These are phyloP conservation scores for Temnothorax nylanderi DNA, from an alignment of 1,140 invertebrate genomes.

Conservation along the genomic window DNA sequence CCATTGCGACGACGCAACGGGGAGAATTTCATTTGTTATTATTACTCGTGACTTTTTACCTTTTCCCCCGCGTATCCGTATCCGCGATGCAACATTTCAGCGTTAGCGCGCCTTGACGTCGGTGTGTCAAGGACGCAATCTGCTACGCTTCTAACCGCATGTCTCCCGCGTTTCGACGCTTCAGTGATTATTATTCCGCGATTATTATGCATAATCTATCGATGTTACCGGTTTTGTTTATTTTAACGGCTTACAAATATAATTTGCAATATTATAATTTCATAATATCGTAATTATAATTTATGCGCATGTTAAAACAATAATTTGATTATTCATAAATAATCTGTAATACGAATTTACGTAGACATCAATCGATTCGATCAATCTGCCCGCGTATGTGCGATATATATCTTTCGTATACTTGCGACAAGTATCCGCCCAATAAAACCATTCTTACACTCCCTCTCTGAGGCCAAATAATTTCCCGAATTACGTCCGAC, in stretches of 20 bases:
- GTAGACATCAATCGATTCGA: background rate
- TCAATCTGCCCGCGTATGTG: too few relatives aligned
- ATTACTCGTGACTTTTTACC: slow-evolving; percentile 51
- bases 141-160: background rate
- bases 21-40: slow-evolving; percentile 57
- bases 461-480: background rate
- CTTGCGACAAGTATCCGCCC: background rate
- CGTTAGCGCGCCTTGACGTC: background rate
- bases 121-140: slow-evolving; percentile 21
- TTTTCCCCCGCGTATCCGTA: background rate
- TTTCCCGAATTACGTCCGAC: slow-evolving; percentile 46
- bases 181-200: background rate
- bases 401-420: background rate
- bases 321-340: slow-evolving; percentile 5
- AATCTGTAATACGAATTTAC: background rate
- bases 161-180: background rate
- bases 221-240: background rate
- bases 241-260: background rate
- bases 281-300: background rate
- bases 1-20: background rate
- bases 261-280: slow-evolving; percentile 22
- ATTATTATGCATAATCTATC: background rate
- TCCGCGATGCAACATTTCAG: slow-evolving; percentile 24
- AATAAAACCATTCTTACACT: background rate
- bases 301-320: background rate